Evolutionary conservation across 2,113 vertebrate genomes (phyloP).

Genomic region (Lepisosteus oculatus): DNA sequence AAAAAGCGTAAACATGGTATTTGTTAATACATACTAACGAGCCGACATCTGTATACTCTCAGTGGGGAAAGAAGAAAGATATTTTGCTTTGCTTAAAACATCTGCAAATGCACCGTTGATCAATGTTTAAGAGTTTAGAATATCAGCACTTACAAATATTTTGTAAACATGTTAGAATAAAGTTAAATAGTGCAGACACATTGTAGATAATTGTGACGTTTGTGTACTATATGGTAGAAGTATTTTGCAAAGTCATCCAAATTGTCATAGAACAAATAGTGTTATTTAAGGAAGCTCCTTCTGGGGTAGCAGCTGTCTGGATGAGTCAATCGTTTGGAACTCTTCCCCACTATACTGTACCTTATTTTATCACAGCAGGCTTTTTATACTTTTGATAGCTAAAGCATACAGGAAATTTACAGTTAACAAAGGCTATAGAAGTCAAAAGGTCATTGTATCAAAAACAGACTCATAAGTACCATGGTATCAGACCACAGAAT

Average conservation of each 20-base stretch:
- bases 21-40: conserved; percentile 53
- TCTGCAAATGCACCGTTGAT: not conserved
- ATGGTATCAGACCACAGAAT: too few species aligned
- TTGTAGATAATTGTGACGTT: conserved; percentile 2
- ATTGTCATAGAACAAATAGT: not conserved
- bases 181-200: conserved; percentile 1
- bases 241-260: not conserved
- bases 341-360: too few species aligned
- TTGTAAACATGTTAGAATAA: not conserved
- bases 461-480: too few species aligned
- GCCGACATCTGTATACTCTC: conserved; percentile 40
- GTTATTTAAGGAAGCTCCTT: conserved; percentile 7
- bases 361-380: too few species aligned
- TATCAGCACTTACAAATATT: not conserved
- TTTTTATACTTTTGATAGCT: too few species aligned
- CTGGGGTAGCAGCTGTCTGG: not conserved
- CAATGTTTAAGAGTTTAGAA: not conserved
- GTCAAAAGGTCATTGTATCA: too few species aligned
- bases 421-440: too few species aligned
- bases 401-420: too few species aligned
- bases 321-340: not conserved
- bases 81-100: not conserved
- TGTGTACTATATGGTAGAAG: not conserved
- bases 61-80: conserved; percentile 6
- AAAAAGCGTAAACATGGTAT: conserved; percentile 41